These are phyloP conservation scores for Chymomyza amoena DNA, from an alignment of 2,888 invertebrate genomes.

Conservation along the genomic window DNA sequence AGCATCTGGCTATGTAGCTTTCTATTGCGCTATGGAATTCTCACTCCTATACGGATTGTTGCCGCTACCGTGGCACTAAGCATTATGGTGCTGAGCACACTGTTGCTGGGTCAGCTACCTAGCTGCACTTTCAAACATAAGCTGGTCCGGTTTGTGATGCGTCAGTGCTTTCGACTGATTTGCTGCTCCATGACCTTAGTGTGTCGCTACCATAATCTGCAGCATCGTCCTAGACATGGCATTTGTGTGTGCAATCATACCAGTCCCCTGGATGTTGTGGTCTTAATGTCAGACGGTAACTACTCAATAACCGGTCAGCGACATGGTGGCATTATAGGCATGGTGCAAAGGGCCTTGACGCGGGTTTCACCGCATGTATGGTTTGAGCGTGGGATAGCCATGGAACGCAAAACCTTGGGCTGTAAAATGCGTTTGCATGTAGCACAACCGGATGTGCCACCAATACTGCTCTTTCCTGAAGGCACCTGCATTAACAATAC, in stretches of 20 bases:
- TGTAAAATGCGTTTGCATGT: conserved; percentile 91
- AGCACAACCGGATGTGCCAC: conserved; percentile 91
- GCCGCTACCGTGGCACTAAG: conserved; percentile 33
- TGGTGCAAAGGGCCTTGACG: conserved; percentile 92
- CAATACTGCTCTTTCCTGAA: conserved; percentile 98
- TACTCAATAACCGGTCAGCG: conserved; percentile 92
- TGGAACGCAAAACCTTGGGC: conserved; percentile 92
- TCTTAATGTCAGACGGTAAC: conserved; percentile 96
- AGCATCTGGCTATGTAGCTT: conserved; percentile 35
- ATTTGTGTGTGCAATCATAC: conserved; percentile 99
- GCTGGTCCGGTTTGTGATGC: conserved; percentile 87
- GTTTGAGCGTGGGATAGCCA: conserved; percentile 96
- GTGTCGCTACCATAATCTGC: conserved; percentile 88
- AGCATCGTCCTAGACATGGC: conserved; percentile 87
- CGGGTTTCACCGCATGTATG: conserved; percentile 97
- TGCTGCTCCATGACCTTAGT: conserved; percentile 92
- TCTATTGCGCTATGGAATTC: conserved; percentile 38
- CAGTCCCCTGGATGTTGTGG: conserved; percentile 96
- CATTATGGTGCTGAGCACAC: conserved; percentile 27
- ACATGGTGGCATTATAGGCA: conserved; percentile 86
- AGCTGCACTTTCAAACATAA: conserved; percentile 77
- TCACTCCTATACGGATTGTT: conserved; percentile 38
- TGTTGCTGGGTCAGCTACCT: conserved; percentile 47
- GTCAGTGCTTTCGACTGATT: conserved; percentile 93
- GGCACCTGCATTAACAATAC: conserved; percentile 99